Evolutionary conservation across 2,113 vertebrate species (phyloP), one percentile per base, ranked within the genome.

Genomic region (Phylloscopus trochiloides): DNA sequence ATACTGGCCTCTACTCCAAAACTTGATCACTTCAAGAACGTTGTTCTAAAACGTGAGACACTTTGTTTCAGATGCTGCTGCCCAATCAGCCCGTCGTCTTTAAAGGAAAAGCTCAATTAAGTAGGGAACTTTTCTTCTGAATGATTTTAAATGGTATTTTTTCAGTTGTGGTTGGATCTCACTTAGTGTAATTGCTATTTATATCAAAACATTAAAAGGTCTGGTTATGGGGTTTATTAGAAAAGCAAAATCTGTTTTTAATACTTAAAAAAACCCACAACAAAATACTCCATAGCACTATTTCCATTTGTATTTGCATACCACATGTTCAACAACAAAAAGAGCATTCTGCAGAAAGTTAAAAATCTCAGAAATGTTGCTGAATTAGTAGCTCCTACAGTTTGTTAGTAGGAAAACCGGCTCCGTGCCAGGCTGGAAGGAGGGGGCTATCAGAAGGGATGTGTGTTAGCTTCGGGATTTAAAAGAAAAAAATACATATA

Each of bases 181-280:
- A 96, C 93, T 93, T 85, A 92, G 68, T 62, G 50, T 95, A 87
- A 83, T 86, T 94, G 67, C 74, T 96, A 97, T 91, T 94, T 94
- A 93, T 75, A 92, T 78, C 58, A 81, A 94, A 95, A 88, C 94
- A 93, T 86, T 93, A 96, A 90, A 93, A 95, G 58, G 77, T 78
- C 88, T 96, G 88, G 73, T 88, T 86, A 94, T 76, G 76, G 51
- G 85, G 74, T 89, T 97, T 93, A 95, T 87, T 95, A 94, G 94
- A 76, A 96, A 97, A 92, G 84, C 88, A 94, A 97, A 97, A 95
- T 91, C 91, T 90, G 82, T 93, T 91, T 92, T 92, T 95, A 90
- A 93, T 94, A 77, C 86, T 95, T 93, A 28, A 96, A 94, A 96
- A 65, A 93, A 14, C 45, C 94, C 95, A 96, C 96, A 93, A 97